Evolutionary conservation across 2,888 invertebrate genomes (phyloP).

Genomic region (Homarus gammarus): DNA sequence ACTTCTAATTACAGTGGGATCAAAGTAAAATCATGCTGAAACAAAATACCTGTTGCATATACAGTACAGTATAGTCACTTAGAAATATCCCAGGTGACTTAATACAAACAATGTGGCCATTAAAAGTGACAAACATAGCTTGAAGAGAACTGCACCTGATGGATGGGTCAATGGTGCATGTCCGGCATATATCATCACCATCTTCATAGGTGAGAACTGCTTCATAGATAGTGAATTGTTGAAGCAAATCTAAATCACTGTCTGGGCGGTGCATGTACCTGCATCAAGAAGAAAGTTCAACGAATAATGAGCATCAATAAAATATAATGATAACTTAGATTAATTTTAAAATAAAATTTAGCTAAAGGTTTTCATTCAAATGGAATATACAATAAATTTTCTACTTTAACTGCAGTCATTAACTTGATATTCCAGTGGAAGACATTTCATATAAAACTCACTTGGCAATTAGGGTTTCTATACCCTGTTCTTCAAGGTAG

Average conservation of each 20-base stretch:
- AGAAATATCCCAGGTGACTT: too few relatives aligned
- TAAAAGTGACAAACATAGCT: not conserved
- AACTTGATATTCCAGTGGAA: too few relatives aligned
- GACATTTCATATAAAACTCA: slow-evolving; percentile 75
- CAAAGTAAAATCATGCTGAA: too few relatives aligned
- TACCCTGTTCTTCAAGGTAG: slow-evolving; percentile 94
- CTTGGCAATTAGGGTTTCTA: slow-evolving; percentile 91
- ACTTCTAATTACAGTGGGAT: too few relatives aligned
- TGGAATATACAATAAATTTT: too few relatives aligned
- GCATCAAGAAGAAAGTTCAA: slow-evolving; percentile 76
- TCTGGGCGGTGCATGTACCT: slow-evolving; percentile 93
- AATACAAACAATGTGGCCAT: not conserved
- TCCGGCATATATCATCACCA: slow-evolving; percentile 86
- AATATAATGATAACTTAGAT: not conserved
- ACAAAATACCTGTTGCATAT: too few relatives aligned
- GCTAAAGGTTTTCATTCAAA: too few relatives aligned
- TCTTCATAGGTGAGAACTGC: slow-evolving; percentile 94
- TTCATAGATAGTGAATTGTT: slow-evolving; percentile 97
- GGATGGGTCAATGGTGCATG: slow-evolving; percentile 82
- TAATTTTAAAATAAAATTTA: not conserved
- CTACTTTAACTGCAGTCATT: too few relatives aligned
- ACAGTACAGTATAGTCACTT: too few relatives aligned
- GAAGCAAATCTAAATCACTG: slow-evolving; percentile 93
- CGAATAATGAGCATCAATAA: not conserved
- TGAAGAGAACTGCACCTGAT: slow-evolving; percentile 80